Percentiles rank a stretch among this genome's conserved stretches.
Conservation (phyloP, 2,888 invertebrate genomes). For the Spicauda simplicius region DNA sequence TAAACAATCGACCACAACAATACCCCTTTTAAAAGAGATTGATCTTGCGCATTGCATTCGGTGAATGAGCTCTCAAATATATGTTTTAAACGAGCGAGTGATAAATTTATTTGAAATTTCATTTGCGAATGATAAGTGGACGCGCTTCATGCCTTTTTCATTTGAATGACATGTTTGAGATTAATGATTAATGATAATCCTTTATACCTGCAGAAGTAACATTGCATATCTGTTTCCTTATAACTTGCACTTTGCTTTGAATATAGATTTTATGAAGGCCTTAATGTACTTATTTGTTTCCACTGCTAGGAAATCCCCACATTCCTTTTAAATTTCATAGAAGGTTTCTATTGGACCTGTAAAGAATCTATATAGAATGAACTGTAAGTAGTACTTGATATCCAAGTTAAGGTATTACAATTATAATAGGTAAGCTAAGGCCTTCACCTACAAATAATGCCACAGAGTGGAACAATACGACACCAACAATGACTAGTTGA, state of each 20-base stretch:
- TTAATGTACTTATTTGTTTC: no score
- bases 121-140: conserved; percentile 28
- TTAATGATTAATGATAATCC: conserved; percentile 11
- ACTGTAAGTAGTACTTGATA: no score
- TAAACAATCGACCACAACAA: conserved; percentile 57
- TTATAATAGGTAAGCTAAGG: no score
- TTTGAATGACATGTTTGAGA: conserved; percentile 24
- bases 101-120: conserved; percentile 33
- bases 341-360: no score
- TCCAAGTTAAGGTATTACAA: no score
- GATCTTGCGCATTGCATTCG: conserved; percentile 20
- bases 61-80: conserved; percentile 28
- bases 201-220: neutral
- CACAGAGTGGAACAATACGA: neutral
- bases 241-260: neutral
- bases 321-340: no score
- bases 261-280: neutral
- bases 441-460: neutral
- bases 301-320: no score
- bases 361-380: no score
- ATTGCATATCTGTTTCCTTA: neutral
- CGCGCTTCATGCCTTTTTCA: conserved; percentile 12
- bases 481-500: conserved; percentile 5
- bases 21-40: conserved; percentile 34
- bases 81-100: conserved; percentile 27